Percentiles rank a stretch among this genome's conserved stretches.
Conservation (phyloP, 2,797 vertebrate species). For the Acanthurus lineatus region DNA sequence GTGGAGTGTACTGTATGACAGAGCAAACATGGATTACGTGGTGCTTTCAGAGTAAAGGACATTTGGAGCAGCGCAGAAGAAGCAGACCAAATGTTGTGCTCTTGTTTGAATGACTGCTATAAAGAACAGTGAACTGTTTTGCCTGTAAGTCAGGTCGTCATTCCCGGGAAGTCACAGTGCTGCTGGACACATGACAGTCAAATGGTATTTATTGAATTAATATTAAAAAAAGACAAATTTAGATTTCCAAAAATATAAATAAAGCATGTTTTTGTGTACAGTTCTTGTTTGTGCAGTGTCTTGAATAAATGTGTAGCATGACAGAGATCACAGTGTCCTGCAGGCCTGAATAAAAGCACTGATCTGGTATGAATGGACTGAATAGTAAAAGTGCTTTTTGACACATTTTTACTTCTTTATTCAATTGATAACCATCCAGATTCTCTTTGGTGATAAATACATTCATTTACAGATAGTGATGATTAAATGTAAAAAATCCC, state of each 20-base stretch:
- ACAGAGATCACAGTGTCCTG: neutral
- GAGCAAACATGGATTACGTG: conserved; percentile 7
- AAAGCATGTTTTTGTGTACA: conserved; percentile 26
- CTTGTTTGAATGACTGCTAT: conserved; percentile 9
- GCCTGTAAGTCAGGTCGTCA: conserved; percentile 31
- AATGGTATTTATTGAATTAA: neutral
- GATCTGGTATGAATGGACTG: neutral
- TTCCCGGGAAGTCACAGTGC: conserved; percentile 13
- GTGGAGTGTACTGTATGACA: neutral
- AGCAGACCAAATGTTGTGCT: conserved; percentile 20
- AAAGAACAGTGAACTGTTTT: conserved; percentile 13
- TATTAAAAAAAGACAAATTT: neutral
- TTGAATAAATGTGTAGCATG: conserved; percentile 6
- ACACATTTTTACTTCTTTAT: neutral
- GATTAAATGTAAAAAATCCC: too few species aligned
- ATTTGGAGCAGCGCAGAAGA: conserved; percentile 20
- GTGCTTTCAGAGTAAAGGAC: neutral
- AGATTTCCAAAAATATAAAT: conserved; percentile 27
- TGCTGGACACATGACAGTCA: conserved; percentile 15
- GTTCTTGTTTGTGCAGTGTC: conserved; percentile 7
- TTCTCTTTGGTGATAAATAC: neutral
- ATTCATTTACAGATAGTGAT: too few species aligned
- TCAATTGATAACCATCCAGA: neutral
- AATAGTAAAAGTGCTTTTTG: neutral
- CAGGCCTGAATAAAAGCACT: neutral